Evolutionary conservation across 2,888 invertebrate genomes (phyloP), one percentile per base, ranked within the genome.

Genomic region (Chaitophorus viminalis): DNA sequence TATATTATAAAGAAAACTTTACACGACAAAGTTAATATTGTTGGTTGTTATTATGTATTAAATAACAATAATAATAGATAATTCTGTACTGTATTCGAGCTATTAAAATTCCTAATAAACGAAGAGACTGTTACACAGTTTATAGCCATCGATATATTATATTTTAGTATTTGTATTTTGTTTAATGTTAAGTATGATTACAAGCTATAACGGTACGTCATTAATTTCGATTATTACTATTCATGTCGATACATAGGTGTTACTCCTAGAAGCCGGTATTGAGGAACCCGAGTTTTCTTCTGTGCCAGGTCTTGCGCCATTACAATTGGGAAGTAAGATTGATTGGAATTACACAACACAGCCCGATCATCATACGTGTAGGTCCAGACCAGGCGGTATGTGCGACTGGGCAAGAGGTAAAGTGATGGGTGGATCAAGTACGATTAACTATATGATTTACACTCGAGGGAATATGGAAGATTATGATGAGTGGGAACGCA

Each of bases 381-480:
- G 89, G 36, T 90, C 90, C 1, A 79, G 90, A 68, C 89, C 89
- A 11, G 89, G 89, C 25, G 90, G 90, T 36, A 87, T 90, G 29
- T 92, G 92, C 89, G 89, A 89, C 11, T 90, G 92, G 91, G 92
- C 92, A 0, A 90, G 92, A 88, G 93, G 93, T 2, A 93, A 92
- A 90, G 92, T 92, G 36, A 89, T 92, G 60, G 92, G 92, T 1
- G 93, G 93, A 2, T 91, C 92, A 2, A 92, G 92, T 87, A 91
- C 92, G 68, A 91, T 93, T 65, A 93, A 93, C 90, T 91, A 91
- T 89, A 92, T 93, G 92, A 91, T 91, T 60, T 92, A 92, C 90
- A 89, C 90, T 8, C 89, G 91, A 36, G 91, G 91, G 5, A 90
- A 90, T 82, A 90, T 91, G 29, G 90, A 90, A 33, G 92, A 92